Evolutionary conservation across 2,888 invertebrate genomes (phyloP), one percentile per base, ranked within the genome.

Genomic region (Nephrotoma appendiculata): DNA sequence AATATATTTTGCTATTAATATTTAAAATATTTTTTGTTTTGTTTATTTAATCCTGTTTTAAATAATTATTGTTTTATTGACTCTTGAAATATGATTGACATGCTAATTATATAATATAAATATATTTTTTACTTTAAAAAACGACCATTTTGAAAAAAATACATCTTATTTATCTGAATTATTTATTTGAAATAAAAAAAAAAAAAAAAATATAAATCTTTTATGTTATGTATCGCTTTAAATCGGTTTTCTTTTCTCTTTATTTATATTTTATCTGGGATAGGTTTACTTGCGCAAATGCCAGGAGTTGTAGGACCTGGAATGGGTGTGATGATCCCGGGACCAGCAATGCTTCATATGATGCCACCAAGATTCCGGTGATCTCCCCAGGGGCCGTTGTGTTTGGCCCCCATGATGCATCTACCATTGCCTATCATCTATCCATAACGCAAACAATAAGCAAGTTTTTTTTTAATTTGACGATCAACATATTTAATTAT

Each of bases 281-380:
- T 87, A 91, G 92, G 92, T 87, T 88, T 92, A 87, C 88, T 92
- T 88, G 89, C 89, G 85, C 92, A 91, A 48, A 88, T 92, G 87
- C 89, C 90, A 15, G 91, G 90, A 85, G 89, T 91, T 90, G 91
- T 90, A 87, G 89, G 89, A 88, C 91, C 90, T 42, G 91, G 91
- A 88, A 91, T 85, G 92, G 90, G 91, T 90, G 92, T 93, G 87
- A 92, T 94, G 92, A 90, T 93, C 91, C 91, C 91, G 6, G 91
- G 91, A 44, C 91, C 90, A 41, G 91, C 90, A 89, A 92, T 93
- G 93, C 90, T 93, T 90, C 93, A 93, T 89, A 92, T 94, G 93
- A 96, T 97, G 96, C 96, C 95, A 92, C 96, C 96, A 89, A 95
- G 96, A 92, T 97, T 94, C 94, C 96, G 96, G 94, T 97, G 96